phyloP scores from a whole-genome alignment of 2,888 invertebrate genomes.

The Leptogaster cylindrica region DNA sequence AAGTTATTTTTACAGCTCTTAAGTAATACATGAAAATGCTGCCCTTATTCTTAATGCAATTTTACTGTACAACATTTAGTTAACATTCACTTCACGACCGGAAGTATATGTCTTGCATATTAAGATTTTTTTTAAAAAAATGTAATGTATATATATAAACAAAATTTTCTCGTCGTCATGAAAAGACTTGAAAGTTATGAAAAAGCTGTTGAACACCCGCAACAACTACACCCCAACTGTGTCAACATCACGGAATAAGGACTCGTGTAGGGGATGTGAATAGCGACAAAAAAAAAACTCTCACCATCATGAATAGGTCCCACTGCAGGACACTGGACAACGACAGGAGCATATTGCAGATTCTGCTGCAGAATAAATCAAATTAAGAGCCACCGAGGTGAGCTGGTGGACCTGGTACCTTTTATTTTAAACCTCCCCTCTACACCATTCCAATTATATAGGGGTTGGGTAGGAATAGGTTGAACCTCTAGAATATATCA shows the following conservation, averaged over 20 bases:
- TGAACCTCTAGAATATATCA: too few relatives aligned
- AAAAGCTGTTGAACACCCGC: conserved; percentile 32
- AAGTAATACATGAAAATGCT: conserved; percentile 5
- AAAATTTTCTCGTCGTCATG: background rate
- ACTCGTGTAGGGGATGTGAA: conserved; percentile 1
- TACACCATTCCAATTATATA: too few relatives aligned
- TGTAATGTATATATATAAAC: too few relatives aligned
- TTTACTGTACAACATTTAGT: background rate
- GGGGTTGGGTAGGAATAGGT: too few relatives aligned
- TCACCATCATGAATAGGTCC: background rate
- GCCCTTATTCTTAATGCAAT: background rate
- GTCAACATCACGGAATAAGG: conserved; percentile 25
- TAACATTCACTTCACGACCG: background rate
- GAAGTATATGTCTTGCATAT: conserved; percentile 2
- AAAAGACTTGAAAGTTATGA: background rate
- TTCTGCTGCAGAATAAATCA: conserved; percentile 35
- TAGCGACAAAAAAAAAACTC: background rate
- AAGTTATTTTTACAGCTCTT: conserved; percentile 2
- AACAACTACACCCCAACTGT: conserved; percentile 2
- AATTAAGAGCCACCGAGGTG: conserved; percentile 27
- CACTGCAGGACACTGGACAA: conserved; percentile 27
- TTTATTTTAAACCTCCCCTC: too few relatives aligned
- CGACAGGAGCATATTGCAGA: conserved; percentile 31
- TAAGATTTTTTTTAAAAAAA: too few relatives aligned
- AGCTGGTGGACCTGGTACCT: background rate